A percentile compares a stretch with the other conserved stretches of the same genome.
Conservation (phyloP, 1,140 invertebrate genomes). For the Diorhabda sublineata region DNA sequence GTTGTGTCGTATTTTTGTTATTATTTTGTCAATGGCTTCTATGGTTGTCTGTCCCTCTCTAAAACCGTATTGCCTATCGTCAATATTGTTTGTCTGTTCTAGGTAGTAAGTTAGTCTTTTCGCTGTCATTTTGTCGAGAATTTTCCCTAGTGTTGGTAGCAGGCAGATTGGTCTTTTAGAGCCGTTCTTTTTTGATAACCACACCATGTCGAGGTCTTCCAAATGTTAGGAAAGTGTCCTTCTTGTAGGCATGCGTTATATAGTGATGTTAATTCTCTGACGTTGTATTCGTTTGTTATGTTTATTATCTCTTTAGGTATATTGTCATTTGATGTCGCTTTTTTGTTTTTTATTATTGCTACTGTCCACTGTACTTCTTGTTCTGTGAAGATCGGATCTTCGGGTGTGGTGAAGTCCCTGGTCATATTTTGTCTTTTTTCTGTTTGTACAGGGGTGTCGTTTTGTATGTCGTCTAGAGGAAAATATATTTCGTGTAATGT, state of each 20-base stretch:
- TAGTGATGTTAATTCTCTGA: not conserved
- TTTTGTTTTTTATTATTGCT: not conserved
- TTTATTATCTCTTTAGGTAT: not conserved
- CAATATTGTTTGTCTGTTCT: not conserved
- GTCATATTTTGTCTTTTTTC: not conserved
- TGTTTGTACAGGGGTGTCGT: not conserved
- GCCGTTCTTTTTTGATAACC: conserved; percentile 3
- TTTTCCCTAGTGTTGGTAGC: not conserved
- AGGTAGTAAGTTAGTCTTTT: not conserved
- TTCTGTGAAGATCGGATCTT: not conserved
- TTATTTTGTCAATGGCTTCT: not conserved
- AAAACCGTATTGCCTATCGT: conserved; percentile 21
- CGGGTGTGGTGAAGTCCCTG: not conserved
- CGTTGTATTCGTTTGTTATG: not conserved
- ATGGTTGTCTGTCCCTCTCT: not conserved
- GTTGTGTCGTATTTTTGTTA: not conserved
- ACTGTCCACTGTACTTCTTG: not conserved
- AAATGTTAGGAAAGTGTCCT: conserved; percentile 5
- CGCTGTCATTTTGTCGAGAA: not conserved
- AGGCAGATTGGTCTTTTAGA: not conserved
- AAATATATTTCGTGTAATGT: not conserved
- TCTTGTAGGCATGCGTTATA: not conserved
- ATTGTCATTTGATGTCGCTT: not conserved
- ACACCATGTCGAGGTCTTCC: conserved; percentile 4
- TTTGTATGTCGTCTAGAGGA: not conserved